These are phyloP conservation scores for Gallinago paraguaiae DNA, from an alignment of 2,113 vertebrate species.

Conservation along the genomic window DNA sequence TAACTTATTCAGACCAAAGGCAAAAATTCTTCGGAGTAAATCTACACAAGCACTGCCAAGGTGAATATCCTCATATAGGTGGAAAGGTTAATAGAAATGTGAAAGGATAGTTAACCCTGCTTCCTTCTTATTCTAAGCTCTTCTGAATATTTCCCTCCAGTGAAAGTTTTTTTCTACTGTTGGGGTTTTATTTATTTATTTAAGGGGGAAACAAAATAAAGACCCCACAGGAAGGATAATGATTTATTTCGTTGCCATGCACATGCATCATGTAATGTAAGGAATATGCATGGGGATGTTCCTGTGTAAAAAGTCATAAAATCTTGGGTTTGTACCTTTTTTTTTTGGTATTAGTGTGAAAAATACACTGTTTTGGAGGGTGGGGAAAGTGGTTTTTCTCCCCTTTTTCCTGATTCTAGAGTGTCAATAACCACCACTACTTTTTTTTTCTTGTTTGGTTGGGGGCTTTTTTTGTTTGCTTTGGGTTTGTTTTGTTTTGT, in stretches of 20 bases:
- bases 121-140: not conserved
- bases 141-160: not conserved
- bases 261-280: not conserved
- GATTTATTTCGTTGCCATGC: not conserved
- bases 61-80: not conserved
- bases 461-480: not conserved
- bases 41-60: not conserved
- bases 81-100: not conserved
- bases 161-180: not conserved
- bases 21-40: not conserved
- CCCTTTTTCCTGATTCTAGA: not conserved
- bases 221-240: not conserved
- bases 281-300: not conserved
- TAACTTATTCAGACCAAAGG: constrained; percentile 33
- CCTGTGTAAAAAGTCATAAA: not conserved
- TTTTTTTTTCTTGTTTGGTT: not conserved
- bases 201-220: not conserved
- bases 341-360: not conserved
- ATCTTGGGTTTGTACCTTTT: not conserved
- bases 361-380: not conserved
- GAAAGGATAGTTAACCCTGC: not conserved
- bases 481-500: not conserved
- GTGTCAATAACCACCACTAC: not conserved
- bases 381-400: accelerated
- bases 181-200: not conserved